Conservation (phyloP, 2,888 invertebrate species). For the Azorinus chamasolen region DNA sequence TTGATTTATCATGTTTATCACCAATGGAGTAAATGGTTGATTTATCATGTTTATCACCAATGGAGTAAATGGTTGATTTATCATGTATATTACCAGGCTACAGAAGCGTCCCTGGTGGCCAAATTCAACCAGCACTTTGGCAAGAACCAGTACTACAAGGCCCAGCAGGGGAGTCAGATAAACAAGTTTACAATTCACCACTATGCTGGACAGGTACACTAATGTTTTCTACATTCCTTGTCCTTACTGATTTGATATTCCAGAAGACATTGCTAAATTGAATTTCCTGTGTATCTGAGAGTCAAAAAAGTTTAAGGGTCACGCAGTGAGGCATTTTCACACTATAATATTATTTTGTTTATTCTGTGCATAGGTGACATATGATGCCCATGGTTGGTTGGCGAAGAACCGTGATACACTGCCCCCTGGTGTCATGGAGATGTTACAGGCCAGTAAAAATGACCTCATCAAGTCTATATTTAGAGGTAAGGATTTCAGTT, state of each 20-base stretch:
- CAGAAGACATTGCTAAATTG: no score
- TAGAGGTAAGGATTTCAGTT: constrained; percentile 70
- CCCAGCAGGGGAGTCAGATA: constrained; percentile 70
- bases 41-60: no score
- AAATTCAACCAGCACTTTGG: constrained; percentile 81
- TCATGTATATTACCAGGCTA: constrained; percentile 69
- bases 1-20: no score
- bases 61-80: no score
- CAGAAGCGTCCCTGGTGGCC: constrained; percentile 80
- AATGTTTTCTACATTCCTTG: neutral
- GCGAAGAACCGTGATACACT: constrained; percentile 85
- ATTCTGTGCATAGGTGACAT: constrained; percentile 76
- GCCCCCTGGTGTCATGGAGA: constrained; percentile 81
- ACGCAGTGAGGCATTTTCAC: no score
- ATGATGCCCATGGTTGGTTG: constrained; percentile 80
- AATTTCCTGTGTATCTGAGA: no score
- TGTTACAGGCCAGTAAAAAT: constrained; percentile 80
- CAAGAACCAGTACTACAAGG: constrained; percentile 70
- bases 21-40: no score
- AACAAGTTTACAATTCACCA: constrained; percentile 82
- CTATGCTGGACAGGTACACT: constrained; percentile 85
- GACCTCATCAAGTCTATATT: constrained; percentile 81
- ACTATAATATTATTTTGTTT: no score
- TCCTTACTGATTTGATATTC: no score
- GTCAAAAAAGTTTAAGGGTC: no score